Evolutionary conservation across 2,888 invertebrate species (phyloP), one percentile per base, ranked within the genome.

Genomic region (Cataglyphis cursor): DNA sequence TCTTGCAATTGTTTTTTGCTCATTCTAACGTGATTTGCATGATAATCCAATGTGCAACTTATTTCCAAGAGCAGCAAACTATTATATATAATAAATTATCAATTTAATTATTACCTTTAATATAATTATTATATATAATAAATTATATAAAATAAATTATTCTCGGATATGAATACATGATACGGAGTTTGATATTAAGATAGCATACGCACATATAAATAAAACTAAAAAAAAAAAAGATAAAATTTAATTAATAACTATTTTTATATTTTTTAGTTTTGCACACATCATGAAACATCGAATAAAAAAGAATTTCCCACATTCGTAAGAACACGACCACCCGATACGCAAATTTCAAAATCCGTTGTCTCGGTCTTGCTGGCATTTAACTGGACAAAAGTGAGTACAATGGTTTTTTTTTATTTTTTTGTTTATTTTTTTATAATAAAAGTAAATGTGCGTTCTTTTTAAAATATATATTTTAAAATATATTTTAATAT

Each of bases 341-440:
- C 99, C 0, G 98, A 98, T 94, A 98, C 98, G 76, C 98, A 99
- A 95, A 98, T 99, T 89, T 98, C 98, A 8, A 98, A 98, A 94
- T 98, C 98, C 1, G 98, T 99, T 8, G 97, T 98, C 81, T 97
- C 98, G 6, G 97, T 98, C 66, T 96, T 99, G 85, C 96, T 97
- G 89, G 97, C 97, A 83, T 99, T 98, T 95, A 97, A 98, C 94
- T 99, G 99, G 98, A 98, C 97, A 89, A 97, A 98, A 96, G 98
- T 98, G 96, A 96, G 95, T 93, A 81, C 1, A 28, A 8, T 57
- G 1, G 18, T 28, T 38, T 8, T 28, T 3, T 18, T 66, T 48
- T 48, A 8, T 8, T 31, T 6, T 31, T 31, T 31, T 31, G 31
- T 31, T 31, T 35, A 35, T 35, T 35, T 35, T 0, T 35, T 35